Conservation (phyloP, 2,888 invertebrate genomes). For the Helicoverpa assulta region DNA sequence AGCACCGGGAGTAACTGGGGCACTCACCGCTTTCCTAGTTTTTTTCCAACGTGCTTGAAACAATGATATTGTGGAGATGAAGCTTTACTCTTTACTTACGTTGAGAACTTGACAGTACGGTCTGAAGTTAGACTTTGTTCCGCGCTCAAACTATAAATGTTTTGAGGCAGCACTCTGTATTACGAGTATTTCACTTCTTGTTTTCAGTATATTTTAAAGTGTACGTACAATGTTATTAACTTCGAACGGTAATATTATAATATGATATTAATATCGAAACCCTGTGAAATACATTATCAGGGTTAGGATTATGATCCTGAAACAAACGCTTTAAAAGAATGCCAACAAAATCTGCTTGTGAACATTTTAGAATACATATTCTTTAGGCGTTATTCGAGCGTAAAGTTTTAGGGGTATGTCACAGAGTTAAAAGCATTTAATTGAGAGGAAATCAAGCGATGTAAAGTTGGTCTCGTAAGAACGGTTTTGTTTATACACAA, state of each 20-base stretch:
- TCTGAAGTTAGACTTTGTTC: constrained; percentile 59
- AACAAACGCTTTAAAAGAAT: constrained; percentile 33
- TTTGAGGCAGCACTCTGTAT: constrained; percentile 14
- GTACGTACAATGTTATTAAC: neutral
- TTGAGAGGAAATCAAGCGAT: constrained; percentile 68
- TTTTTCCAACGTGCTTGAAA: constrained; percentile 71
- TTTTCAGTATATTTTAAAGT: neutral
- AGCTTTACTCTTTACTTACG: constrained; percentile 66
- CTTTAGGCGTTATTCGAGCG: constrained; percentile 59
- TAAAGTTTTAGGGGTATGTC: constrained; percentile 62
- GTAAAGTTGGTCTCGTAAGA: constrained; percentile 59
- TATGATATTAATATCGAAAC: neutral
- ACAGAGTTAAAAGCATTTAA: constrained; percentile 67
- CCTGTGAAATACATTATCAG: neutral
- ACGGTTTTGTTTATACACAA: constrained; percentile 65
- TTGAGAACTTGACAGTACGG: constrained; percentile 60
- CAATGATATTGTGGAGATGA: constrained; percentile 73
- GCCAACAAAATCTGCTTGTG: constrained; percentile 25
- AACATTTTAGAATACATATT: constrained; percentile 36
- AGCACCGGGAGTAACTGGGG: constrained; percentile 68
- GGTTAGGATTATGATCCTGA: neutral
- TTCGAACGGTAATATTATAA: neutral
- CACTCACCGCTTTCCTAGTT: constrained; percentile 67
- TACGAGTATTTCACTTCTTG: neutral
- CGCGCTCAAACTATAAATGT: constrained; percentile 51